These are phyloP conservation scores for Tinamus major DNA, from an alignment of 2,797 vertebrate species.

Conservation along the genomic window DNA sequence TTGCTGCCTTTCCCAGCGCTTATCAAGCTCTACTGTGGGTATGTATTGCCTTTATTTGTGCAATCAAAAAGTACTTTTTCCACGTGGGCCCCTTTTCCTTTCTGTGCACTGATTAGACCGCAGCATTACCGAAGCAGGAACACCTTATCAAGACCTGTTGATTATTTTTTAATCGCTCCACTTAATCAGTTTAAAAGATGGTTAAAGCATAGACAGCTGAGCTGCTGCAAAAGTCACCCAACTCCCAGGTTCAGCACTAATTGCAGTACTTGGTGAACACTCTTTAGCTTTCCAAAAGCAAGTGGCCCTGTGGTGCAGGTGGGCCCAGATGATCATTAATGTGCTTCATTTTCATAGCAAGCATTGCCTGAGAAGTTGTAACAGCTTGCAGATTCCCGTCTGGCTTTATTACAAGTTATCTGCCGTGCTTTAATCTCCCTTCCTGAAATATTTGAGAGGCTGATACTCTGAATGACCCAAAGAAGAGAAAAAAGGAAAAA, in stretches of 20 bases:
- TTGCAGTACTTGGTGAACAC: background rate
- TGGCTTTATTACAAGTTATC: background rate
- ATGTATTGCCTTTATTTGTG: background rate
- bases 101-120: background rate
- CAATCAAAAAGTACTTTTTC: background rate
- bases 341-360: background rate
- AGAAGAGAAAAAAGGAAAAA: background rate
- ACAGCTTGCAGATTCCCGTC: background rate
- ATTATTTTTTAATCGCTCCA: background rate
- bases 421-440: background rate
- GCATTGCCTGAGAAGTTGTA: background rate
- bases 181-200: background rate
- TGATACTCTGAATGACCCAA: background rate
- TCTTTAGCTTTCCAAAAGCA: background rate
- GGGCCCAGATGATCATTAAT: background rate
- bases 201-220: background rate
- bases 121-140: background rate
- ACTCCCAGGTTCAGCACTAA: background rate
- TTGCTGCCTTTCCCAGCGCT: background rate
- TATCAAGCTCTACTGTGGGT: background rate
- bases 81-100: background rate
- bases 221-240: background rate
- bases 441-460: background rate
- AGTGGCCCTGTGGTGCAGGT: background rate
- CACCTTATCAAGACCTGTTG: background rate